A percentile compares a stretch with the other conserved stretches of the same genome.
Conservation (phyloP, 2,797 vertebrate genomes). For the Typhlichthys eigenmanni region DNA sequence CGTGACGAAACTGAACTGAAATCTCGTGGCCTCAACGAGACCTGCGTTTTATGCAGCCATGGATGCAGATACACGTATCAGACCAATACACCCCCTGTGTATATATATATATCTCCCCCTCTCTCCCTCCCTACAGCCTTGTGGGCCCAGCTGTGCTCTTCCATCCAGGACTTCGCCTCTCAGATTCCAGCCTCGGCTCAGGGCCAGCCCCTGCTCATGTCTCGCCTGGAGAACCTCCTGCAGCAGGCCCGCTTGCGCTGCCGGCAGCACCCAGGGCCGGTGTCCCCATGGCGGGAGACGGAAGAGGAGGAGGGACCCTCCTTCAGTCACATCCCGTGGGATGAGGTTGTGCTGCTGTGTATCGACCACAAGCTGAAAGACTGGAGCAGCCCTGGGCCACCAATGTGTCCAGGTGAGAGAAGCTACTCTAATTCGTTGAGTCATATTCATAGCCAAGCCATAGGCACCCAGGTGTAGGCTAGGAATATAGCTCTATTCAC, state of each 20-base stretch:
- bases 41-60: background rate
- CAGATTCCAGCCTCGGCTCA: constrained; percentile 79
- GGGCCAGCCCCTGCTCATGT: constrained; percentile 86
- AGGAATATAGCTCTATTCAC: background rate
- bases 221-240: constrained; percentile 86
- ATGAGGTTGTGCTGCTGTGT: constrained; percentile 83
- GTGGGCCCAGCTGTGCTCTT: constrained; percentile 82
- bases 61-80: background rate
- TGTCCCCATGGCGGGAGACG: constrained; percentile 38
- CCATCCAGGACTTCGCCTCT: constrained; percentile 81
- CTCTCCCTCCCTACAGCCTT: constrained; percentile 71
- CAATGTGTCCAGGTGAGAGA: constrained; percentile 77
- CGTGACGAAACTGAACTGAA: too few species aligned
- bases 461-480: background rate
- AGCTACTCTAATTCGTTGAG: background rate
- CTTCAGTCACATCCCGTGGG: constrained; percentile 86
- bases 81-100: background rate
- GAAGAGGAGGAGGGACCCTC: constrained; percentile 46
- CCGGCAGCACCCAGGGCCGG: constrained; percentile 15
- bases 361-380: constrained; percentile 92
- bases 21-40: too few species aligned
- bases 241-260: constrained; percentile 67
- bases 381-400: constrained; percentile 79
- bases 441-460: background rate
- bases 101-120: too few species aligned